Conservation (phyloP, 2,113 vertebrate species). For the Microtus montanus region DNA sequence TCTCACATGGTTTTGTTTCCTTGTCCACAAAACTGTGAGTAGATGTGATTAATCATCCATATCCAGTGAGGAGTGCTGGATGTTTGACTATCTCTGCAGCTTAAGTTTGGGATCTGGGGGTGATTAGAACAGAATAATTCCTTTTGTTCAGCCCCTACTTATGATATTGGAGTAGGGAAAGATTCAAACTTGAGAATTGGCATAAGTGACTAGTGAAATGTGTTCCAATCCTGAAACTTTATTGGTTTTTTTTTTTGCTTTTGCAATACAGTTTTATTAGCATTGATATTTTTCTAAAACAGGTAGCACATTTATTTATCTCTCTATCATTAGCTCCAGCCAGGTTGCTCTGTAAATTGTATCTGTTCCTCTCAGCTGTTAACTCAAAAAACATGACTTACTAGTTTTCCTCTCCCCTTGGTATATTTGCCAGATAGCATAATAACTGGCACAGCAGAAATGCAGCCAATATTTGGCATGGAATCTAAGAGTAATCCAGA, state of each 20-base stretch:
- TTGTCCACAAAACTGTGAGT: not conserved
- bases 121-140: not conserved
- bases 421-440: not conserved
- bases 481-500: constrained; percentile 46
- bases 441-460: not conserved
- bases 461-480: constrained; percentile 15
- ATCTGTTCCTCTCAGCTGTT: not conserved
- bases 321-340: not conserved
- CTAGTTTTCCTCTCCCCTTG: constrained; percentile 6
- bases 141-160: accelerated
- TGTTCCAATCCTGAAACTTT: not conserved
- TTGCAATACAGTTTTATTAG: not conserved
- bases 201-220: not conserved
- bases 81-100: not conserved
- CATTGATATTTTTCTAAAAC: constrained; percentile 40
- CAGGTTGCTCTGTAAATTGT: constrained; percentile 18
- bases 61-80: not conserved
- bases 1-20: not conserved
- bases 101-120: not conserved
- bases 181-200: constrained; percentile 4
- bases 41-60: not conserved
- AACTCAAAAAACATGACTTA: not conserved
- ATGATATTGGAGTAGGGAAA: not conserved
- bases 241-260: not conserved
- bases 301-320: not conserved